Evolutionary conservation across 2,797 vertebrate genomes (phyloP).

Genomic region (Ceyx erithaca): DNA sequence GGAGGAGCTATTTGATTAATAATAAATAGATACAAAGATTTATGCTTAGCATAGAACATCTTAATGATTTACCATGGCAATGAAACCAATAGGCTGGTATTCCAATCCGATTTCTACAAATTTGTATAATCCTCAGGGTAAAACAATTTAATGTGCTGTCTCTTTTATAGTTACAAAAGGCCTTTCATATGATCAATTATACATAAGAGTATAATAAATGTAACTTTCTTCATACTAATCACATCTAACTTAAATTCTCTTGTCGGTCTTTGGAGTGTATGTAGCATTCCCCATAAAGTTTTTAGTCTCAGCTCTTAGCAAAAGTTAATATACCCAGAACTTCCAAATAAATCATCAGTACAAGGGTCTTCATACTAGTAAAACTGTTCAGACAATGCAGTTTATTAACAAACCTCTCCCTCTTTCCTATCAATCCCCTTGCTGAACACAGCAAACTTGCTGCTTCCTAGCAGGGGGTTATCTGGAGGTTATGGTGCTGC

Average conservation of each 20-base stretch:
- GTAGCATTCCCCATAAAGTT: conserved; percentile 82
- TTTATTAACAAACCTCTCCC: conserved; percentile 64
- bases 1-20: conserved; percentile 78
- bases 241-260: conserved; percentile 84
- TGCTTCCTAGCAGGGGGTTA: conserved; percentile 12
- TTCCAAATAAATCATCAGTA: conserved; percentile 78
- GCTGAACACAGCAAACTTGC: conserved; percentile 15
- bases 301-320: conserved; percentile 81
- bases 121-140: conserved; percentile 83
- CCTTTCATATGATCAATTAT: conserved; percentile 85
- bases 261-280: conserved; percentile 80
- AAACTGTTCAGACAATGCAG: conserved; percentile 72
- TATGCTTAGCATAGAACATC: conserved; percentile 77
- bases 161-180: conserved; percentile 86
- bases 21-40: conserved; percentile 79
- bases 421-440: conserved; percentile 52
- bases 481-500: conserved; percentile 36
- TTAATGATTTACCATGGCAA: conserved; percentile 82
- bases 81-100: conserved; percentile 81
- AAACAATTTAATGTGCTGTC: conserved; percentile 86
- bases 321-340: conserved; percentile 83
- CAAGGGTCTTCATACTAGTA: conserved; percentile 63
- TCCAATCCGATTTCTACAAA: conserved; percentile 81
- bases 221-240: conserved; percentile 86
- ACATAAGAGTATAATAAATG: conserved; percentile 86